Evolutionary conservation across 2,113 vertebrate species (phyloP).

Genomic region (Pteropus alecto): DNA sequence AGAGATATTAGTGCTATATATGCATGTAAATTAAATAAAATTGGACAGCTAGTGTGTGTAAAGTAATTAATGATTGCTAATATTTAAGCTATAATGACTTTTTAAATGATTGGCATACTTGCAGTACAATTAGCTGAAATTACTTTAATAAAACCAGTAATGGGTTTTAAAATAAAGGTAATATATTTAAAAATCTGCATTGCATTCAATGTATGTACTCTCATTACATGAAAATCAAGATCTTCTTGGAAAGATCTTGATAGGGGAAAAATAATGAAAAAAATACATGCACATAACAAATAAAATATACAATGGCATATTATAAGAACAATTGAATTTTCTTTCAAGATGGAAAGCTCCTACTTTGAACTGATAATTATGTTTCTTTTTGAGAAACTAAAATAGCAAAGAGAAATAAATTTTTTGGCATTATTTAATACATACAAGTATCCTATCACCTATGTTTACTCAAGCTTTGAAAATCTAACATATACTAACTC

Average conservation of each 20-base stretch:
- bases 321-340: neutral
- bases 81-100: conserved; percentile 53
- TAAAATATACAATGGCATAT: neutral
- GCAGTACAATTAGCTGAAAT: conserved; percentile 48
- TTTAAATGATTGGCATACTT: conserved; percentile 37
- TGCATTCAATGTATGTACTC: neutral
- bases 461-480: neutral
- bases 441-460: neutral
- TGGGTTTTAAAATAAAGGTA: conserved; percentile 47
- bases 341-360: neutral
- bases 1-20: conserved; percentile 37
- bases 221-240: neutral
- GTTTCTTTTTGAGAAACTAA: neutral
- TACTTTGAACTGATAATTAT: neutral
- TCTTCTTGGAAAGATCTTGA: neutral
- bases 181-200: conserved; percentile 25
- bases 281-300: neutral
- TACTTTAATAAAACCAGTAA: conserved; percentile 56
- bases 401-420: neutral
- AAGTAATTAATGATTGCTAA: conserved; percentile 58
- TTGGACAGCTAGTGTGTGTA: neutral
- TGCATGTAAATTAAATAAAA: conserved; percentile 59
- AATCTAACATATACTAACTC: neutral
- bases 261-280: neutral
- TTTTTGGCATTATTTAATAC: neutral